phyloP scores from a whole-genome alignment of 2,113 vertebrate species.

The Sporophila hypoxantha region DNA sequence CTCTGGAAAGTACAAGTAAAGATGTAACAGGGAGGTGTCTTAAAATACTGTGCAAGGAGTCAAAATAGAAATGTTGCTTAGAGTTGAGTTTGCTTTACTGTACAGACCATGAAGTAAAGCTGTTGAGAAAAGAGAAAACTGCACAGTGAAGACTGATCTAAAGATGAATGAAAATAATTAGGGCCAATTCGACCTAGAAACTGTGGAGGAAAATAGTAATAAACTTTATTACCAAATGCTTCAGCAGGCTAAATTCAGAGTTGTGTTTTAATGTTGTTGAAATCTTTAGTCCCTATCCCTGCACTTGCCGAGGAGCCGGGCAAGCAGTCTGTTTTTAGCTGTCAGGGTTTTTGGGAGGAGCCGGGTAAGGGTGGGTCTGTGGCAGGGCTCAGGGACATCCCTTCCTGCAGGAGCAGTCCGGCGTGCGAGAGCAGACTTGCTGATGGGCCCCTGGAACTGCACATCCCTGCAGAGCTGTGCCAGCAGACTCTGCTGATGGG shows the following conservation, averaged over 20 bases:
- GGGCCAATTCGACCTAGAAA: background rate
- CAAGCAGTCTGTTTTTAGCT: background rate
- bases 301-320: background rate
- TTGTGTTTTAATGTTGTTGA: background rate
- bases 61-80: background rate
- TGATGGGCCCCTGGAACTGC: conserved; percentile 1
- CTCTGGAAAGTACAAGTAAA: background rate
- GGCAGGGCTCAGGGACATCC: background rate
- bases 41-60: background rate
- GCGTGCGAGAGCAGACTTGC: conserved; percentile 14
- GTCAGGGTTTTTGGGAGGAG: background rate
- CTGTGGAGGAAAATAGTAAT: background rate
- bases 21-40: background rate
- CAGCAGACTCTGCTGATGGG: background rate
- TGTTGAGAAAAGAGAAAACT: background rate
- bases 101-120: background rate
- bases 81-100: background rate
- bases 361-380: background rate
- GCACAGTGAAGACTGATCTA: background rate
- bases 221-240: background rate
- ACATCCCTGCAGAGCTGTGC: background rate
- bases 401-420: background rate
- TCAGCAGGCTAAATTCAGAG: background rate
- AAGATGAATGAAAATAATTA: background rate
- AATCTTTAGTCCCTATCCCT: background rate